Evolutionary conservation across 2,888 invertebrate species (phyloP), one percentile per base, ranked within the genome.

Genomic region (Nipponacmea schrenckii): DNA sequence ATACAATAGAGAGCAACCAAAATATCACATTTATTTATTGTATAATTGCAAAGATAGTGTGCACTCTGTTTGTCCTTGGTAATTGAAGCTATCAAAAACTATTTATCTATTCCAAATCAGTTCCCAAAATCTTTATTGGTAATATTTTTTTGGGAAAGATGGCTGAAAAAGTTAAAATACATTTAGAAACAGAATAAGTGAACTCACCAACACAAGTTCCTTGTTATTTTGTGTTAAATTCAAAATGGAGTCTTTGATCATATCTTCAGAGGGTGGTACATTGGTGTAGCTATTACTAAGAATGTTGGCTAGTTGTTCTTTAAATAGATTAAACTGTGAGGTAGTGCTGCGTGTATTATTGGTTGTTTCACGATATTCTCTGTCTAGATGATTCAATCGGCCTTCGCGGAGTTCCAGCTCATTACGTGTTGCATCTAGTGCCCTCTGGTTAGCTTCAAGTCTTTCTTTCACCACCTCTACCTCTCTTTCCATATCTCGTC

Each of bases 221-320:
- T 82, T 79, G 63, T 78, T 75, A 44, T 77, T 74, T 31, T 74
- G 72, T 8, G 76, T 70, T 26, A 88, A 71, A 14, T 70, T 66
- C 68, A 79, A 75, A 17, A 88, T 79, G 31, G 80, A 77, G 39
- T 86, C 84, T 64, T 80, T 81, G 67, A 89, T 83, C 5, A 75
- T 69, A 27, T 88, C 88, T 45, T 88, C 88, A 56, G 79, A 80
- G 4, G 83, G 81, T 10, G 82, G 80, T 4, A 84, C 73, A 8
- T 68, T 67, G 27, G 72, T 73, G 68, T 78, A 83, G 7, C 74
- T 68, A 24, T 85, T 81, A 68, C 83, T 79, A 67, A 89, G 77
- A 12, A 88, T 67, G 48, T 75, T 74, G 1, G 86, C 84, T 20
- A 89, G 70, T 70, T 86, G 81, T 64, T 89, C 87, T 62, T 78